Percentiles rank a stretch among this genome's conserved stretches.
phyloP scores from a whole-genome alignment of 2,113 vertebrate genomes.

The Catharus bicknelli region DNA sequence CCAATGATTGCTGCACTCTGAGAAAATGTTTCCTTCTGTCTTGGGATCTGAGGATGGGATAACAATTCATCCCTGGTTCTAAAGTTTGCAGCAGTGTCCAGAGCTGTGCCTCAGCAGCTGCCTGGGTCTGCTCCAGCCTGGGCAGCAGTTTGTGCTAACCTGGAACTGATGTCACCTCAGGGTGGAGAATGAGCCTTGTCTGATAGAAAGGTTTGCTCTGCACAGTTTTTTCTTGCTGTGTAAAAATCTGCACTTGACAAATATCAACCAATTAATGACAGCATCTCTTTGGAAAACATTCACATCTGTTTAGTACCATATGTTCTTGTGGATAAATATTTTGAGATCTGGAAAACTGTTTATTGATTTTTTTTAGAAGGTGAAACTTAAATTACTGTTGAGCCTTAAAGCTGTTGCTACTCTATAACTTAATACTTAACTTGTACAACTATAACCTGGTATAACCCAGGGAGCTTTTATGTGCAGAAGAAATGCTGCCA shows the following conservation, averaged over 20 bases:
- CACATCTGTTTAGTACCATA: neutral
- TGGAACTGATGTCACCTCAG: neutral
- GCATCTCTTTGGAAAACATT: neutral
- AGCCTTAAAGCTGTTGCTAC: neutral
- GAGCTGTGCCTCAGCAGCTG: neutral
- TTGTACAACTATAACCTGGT: neutral
- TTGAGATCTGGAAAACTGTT: neutral
- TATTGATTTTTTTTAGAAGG: neutral
- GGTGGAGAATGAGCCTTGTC: neutral
- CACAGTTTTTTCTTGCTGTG: neutral
- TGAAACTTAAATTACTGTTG: neutral
- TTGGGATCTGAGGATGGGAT: neutral
- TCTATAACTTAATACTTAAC: neutral
- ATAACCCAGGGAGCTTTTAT: neutral
- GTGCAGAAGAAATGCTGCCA: neutral
- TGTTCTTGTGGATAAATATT: slow-evolving; percentile 31
- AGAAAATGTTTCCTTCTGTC: neutral
- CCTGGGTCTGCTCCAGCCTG: neutral
- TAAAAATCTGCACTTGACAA: neutral
- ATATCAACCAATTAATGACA: neutral
- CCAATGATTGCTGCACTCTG: neutral
- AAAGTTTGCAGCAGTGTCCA: neutral
- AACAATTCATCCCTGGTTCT: neutral
- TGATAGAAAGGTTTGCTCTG: neutral
- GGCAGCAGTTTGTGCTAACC: neutral